These are phyloP conservation scores for Ichneumoninae sp. DNA, from an alignment of 2,888 invertebrate genomes.

Conservation along the genomic window DNA sequence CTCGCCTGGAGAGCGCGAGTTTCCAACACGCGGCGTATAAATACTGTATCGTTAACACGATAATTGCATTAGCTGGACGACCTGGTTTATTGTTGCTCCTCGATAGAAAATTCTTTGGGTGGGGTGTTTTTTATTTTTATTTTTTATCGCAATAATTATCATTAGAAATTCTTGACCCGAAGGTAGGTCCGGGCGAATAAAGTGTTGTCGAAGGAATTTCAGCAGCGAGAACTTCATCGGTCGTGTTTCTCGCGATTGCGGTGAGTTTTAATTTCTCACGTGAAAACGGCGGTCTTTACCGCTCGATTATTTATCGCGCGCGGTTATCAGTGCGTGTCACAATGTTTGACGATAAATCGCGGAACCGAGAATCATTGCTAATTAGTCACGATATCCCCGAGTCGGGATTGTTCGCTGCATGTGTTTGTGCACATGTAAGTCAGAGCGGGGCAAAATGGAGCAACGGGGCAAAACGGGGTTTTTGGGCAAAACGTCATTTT, in stretches of 20 bases:
- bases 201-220: background rate
- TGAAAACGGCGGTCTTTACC: background rate
- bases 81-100: conserved; percentile 55
- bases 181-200: conserved; percentile 23
- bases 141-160: conserved; percentile 32
- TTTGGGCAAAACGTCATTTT: too few species aligned
- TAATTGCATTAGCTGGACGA: conserved; percentile 69
- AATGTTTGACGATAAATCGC: background rate
- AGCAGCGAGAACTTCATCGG: background rate
- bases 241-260: background rate
- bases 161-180: conserved; percentile 12
- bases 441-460: too few species aligned
- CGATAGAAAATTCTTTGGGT: background rate
- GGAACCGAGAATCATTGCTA: conserved; percentile 25
- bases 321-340: too few species aligned
- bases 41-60: conserved; percentile 68
- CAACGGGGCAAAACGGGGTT: too few species aligned
- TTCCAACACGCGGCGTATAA: conserved; percentile 50
- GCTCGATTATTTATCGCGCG: too few species aligned
- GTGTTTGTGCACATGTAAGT: too few species aligned
- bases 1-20: conserved; percentile 28
- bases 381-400: background rate
- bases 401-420: background rate
- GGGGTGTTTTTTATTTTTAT: background rate
- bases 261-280: background rate